Evolutionary conservation across 2,113 vertebrate genomes (phyloP).

Genomic region (Loxodonta africana): DNA sequence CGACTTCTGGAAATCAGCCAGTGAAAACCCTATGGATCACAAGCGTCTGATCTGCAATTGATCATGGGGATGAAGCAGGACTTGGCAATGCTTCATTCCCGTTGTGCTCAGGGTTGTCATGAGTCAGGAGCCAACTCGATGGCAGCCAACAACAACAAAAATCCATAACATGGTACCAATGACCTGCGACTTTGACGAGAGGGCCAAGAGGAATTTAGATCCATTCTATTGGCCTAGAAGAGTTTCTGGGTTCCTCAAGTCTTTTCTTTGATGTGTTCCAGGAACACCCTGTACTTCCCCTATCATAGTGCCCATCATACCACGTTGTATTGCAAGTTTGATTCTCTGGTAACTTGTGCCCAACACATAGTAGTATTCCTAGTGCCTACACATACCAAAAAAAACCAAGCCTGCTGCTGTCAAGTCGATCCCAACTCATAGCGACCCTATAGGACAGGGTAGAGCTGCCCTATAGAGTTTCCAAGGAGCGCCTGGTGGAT

Average conservation of each 20-base stretch:
- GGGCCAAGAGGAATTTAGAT: not conserved
- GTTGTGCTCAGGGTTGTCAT: not conserved
- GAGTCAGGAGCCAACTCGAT: not conserved
- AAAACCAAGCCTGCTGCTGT: too few relatives aligned
- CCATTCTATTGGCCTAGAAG: not conserved
- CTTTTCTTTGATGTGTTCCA: not conserved
- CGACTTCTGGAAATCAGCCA: not conserved
- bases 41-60: not conserved
- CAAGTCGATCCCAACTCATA: too few relatives aligned
- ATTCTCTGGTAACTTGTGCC: not conserved
- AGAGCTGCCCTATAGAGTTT: too few relatives aligned
- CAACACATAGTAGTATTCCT: not conserved
- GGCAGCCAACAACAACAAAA: not conserved
- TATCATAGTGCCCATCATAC: not conserved
- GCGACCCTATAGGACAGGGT: too few relatives aligned
- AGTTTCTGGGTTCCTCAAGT: not conserved
- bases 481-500: too few relatives aligned
- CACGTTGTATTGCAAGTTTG: not conserved
- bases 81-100: not conserved
- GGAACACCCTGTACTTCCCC: not conserved
- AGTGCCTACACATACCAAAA: not conserved
- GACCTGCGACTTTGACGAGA: not conserved
- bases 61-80: not conserved
- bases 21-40: not conserved
- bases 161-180: not conserved